Evolutionary conservation across 2,797 vertebrate species (phyloP), one percentile per base, ranked within the genome.

Genomic region (Heterohyrax brucei): DNA sequence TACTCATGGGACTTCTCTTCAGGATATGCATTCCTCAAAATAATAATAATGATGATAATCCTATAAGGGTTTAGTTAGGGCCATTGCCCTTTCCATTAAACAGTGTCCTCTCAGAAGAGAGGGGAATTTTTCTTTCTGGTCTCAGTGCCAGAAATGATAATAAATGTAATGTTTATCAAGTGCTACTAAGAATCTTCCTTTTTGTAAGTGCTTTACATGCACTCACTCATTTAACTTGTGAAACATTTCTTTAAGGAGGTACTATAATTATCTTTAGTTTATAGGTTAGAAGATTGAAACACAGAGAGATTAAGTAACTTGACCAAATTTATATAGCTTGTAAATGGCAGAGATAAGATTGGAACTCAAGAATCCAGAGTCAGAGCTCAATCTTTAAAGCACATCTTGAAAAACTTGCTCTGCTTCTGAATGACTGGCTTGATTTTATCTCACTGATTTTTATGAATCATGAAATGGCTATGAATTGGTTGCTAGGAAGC

Each of bases 401-500:
- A 79, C 19, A 5, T 61, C 85, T 68, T 24, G 19, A 26, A 85
- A 91, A 53, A 82, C 70, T 48, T 72, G 14, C 30, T 81, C 91
- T 95, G 48, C 33, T 93, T 44, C 77, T 68, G 3, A 95, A 87
- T 8, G 73, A 12, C 28, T 61, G 56, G 14, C 46, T 87, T 83
- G 21, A 50, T 89, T 84, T 92, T 79, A 44, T 72, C 62, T 95
- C 61, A 64, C 0, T 80, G 53, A 64, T 53, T 83, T 94, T 66
- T 93, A 26, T 64, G 33, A 95, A 78, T 96, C 50, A 78, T 62
- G 64, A 95, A 82, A 90, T n/a, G 72, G 56, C 93, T 94, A 87
- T 96, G 62, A 89, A 89, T 95, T 75, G 66, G 89, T 70, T 87
- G 26, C 33, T 70, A 85, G 53, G 48, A 87, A 89, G 33, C 68